phyloP scores from a whole-genome alignment of 2,888 invertebrate species.

The Amiota mariae region DNA sequence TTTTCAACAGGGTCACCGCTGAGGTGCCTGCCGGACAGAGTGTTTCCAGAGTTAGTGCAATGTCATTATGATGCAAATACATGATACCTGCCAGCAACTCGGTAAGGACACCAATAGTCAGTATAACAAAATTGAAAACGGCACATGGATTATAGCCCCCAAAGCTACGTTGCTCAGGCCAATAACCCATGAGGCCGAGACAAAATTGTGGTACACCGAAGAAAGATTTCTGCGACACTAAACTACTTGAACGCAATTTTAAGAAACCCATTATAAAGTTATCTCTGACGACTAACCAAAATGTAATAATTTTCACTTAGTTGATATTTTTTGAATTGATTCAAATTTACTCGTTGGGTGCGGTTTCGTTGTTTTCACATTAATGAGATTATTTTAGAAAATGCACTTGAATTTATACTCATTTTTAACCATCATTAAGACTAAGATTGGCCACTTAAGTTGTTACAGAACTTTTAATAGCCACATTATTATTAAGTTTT shows the following conservation, averaged over 20 bases:
- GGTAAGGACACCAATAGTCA: slow-evolving; percentile 58
- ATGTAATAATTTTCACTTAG: too few relatives aligned
- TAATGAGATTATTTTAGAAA: too few relatives aligned
- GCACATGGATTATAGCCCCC: slow-evolving; percentile 36
- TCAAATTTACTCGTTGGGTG: too few relatives aligned
- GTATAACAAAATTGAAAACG: slow-evolving; percentile 49
- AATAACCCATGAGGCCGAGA: slow-evolving; percentile 57
- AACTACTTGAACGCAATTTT: slow-evolving; percentile 48
- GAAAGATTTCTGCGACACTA: slow-evolving; percentile 52
- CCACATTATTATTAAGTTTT: too few relatives aligned
- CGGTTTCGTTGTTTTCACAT: too few relatives aligned
- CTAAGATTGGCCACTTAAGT: too few relatives aligned
- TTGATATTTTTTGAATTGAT: too few relatives aligned
- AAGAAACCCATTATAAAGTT: slow-evolving; percentile 29
- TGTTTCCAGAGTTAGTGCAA: slow-evolving; percentile 57
- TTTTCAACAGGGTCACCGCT: slow-evolving; percentile 63
- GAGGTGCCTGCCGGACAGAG: slow-evolving; percentile 65
- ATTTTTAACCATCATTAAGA: too few relatives aligned
- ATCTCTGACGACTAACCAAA: too few relatives aligned
- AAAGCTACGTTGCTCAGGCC: slow-evolving; percentile 48
- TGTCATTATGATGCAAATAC: slow-evolving; percentile 32
- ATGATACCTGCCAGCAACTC: slow-evolving; percentile 60
- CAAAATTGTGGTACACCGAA: slow-evolving; percentile 58
- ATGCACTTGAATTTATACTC: too few relatives aligned
- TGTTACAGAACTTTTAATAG: too few relatives aligned